Conservation (phyloP, 2,888 invertebrate genomes). For the Patella depressa region DNA sequence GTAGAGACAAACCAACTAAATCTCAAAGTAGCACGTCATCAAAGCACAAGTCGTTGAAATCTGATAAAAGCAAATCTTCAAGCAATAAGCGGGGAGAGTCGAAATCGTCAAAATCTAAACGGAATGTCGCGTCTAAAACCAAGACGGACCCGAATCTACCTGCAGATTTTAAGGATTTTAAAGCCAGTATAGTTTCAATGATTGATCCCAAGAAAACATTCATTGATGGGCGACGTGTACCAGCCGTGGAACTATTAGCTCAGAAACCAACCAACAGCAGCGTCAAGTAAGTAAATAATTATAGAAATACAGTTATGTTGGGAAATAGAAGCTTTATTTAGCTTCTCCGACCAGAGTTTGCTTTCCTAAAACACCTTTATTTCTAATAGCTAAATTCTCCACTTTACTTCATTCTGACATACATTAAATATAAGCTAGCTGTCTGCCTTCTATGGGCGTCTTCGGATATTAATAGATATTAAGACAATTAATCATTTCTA, state of each 20-base stretch:
- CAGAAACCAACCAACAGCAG: slow-evolving; percentile 62
- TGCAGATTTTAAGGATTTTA: slow-evolving; percentile 53
- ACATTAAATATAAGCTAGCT: too few relatives aligned
- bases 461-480: too few relatives aligned
- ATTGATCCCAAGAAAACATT: slow-evolving; percentile 62
- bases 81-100: slow-evolving; percentile 3
- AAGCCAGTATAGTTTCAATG: slow-evolving; percentile 48
- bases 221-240: slow-evolving; percentile 59
- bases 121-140: not conserved
- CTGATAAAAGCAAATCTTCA: not conserved
- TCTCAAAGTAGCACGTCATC: not conserved
- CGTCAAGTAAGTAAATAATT: slow-evolving; percentile 47
- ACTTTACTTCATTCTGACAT: too few relatives aligned
- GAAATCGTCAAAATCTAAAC: not conserved
- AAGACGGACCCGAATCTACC: slow-evolving; percentile 29
- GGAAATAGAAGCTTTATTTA: not conserved
- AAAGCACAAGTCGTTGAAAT: not conserved
- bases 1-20: not conserved
- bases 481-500: too few relatives aligned
- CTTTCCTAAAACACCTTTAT: not conserved
- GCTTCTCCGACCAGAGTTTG: not conserved
- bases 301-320: not conserved
- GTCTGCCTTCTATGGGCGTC: too few relatives aligned
- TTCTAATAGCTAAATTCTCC: not conserved
- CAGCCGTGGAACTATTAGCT: slow-evolving; percentile 59